phyloP scores from a whole-genome alignment of 2,888 invertebrate genomes.

The Stenchaetothrips biformis region DNA sequence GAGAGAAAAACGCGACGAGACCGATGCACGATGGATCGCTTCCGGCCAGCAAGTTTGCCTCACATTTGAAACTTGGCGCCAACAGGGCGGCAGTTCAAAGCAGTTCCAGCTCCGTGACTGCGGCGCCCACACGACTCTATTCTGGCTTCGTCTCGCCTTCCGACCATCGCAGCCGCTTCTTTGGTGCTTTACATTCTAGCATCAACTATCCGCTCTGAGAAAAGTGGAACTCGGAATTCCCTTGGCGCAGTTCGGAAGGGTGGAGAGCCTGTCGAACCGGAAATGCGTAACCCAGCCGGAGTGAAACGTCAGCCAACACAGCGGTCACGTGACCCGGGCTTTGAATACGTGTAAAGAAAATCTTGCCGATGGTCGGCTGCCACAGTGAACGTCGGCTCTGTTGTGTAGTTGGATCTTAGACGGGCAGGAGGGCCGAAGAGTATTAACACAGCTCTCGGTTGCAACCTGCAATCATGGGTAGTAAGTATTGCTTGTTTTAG shows the following conservation, averaged over 20 bases:
- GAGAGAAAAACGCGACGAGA: too few relatives aligned
- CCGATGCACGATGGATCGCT: too few relatives aligned
- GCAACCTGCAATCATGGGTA: slow-evolving; percentile 1
- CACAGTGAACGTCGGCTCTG: slow-evolving; percentile 8
- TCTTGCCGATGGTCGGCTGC: slow-evolving; percentile 27
- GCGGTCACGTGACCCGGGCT: slow-evolving; percentile 60
- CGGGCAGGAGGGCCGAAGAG: slow-evolving; percentile 13
- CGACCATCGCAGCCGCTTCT: too few relatives aligned
- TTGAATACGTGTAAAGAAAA: slow-evolving; percentile 45
- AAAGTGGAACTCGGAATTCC: too few relatives aligned
- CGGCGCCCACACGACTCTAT: too few relatives aligned
- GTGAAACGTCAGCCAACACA: slow-evolving; percentile 54
- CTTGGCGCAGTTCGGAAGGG: not conserved
- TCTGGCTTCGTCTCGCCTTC: too few relatives aligned
- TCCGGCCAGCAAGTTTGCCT: too few relatives aligned
- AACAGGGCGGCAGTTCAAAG: too few relatives aligned
- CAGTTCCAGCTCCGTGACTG: too few relatives aligned
- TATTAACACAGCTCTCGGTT: slow-evolving; percentile 1
- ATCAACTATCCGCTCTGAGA: too few relatives aligned
- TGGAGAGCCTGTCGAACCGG: not conserved
- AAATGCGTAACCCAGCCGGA: not conserved
- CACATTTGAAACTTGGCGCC: too few relatives aligned
- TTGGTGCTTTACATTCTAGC: too few relatives aligned
- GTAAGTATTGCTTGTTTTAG: not conserved
- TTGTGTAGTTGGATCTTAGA: slow-evolving; percentile 6